Percentiles rank a stretch among this genome's conserved stretches.
Evolutionary conservation across 1,140 invertebrate species (phyloP).

Genomic region (Gonatopus flavifemur): DNA sequence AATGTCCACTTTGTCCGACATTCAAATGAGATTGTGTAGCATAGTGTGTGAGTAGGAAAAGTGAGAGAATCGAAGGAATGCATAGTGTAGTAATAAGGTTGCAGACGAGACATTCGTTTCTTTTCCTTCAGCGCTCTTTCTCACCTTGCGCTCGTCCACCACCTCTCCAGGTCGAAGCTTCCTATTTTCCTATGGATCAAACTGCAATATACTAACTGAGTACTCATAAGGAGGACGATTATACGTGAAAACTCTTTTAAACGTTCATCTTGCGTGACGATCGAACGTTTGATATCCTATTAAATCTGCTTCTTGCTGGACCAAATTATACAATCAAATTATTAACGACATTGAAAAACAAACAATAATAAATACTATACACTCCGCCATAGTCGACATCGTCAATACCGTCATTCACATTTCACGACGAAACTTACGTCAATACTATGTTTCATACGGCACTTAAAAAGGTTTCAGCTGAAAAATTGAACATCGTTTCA

Average conservation of each 20-base stretch:
- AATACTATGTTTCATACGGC: too few relatives aligned
- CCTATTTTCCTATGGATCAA: constrained; percentile 71
- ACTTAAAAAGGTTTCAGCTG: too few relatives aligned
- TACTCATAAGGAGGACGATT: constrained; percentile 7
- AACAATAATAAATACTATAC: too few relatives aligned
- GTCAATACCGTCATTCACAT: too few relatives aligned
- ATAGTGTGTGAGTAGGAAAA: constrained; percentile 21
- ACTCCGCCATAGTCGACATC: too few relatives aligned
- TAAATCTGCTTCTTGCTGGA: too few relatives aligned
- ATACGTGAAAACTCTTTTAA: not conserved
- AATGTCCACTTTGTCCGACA: constrained; percentile 19
- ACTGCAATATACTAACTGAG: constrained; percentile 43
- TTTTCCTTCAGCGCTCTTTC: constrained; percentile 47
- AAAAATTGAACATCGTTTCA: too few relatives aligned
- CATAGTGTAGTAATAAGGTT: constrained; percentile 39
- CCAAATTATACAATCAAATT: too few relatives aligned
- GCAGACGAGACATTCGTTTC: constrained; percentile 45
- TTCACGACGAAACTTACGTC: too few relatives aligned
- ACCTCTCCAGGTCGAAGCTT: constrained; percentile 92
- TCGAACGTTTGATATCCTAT: too few relatives aligned
- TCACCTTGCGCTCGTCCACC: constrained; percentile 91
- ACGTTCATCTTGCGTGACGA: too few relatives aligned
- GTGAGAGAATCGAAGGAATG: constrained; percentile 21
- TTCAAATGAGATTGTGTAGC: constrained; percentile 29
- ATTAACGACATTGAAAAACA: too few relatives aligned